Evolutionary conservation across 2,113 vertebrate genomes (phyloP).

Genomic region (Pollimyrus isidori): DNA sequence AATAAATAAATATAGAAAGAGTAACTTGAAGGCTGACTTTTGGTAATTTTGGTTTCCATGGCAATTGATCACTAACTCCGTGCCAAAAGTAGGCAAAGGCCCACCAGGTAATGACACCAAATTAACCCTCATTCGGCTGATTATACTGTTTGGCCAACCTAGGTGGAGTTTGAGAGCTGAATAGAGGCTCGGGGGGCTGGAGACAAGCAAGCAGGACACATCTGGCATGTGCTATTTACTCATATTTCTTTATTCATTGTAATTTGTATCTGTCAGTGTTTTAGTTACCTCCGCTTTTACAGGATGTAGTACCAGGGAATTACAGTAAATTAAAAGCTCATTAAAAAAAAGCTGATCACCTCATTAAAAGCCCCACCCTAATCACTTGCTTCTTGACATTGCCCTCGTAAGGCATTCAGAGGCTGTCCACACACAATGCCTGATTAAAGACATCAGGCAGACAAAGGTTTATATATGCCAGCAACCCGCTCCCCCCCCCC

Average conservation of each 20-base stretch:
- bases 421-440: neutral
- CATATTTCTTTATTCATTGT: neutral
- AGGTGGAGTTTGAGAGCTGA: neutral
- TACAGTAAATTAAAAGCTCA: neutral
- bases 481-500: neutral
- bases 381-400: neutral
- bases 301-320: neutral
- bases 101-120: neutral
- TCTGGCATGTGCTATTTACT: neutral
- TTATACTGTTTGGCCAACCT: neutral
- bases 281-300: neutral
- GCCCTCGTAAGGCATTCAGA: neutral
- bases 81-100: neutral
- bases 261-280: neutral
- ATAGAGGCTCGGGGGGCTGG: neutral
- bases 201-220: neutral
- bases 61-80: neutral
- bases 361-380: neutral
- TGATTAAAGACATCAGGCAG: neutral
- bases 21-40: neutral
- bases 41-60: neutral
- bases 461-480: neutral
- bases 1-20: neutral
- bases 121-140: neutral
- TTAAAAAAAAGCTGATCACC: neutral